Percentiles rank a stretch among this genome's conserved stretches.
phyloP scores from a whole-genome alignment of 1,140 invertebrate species.

The Hypothenemus hampei region DNA sequence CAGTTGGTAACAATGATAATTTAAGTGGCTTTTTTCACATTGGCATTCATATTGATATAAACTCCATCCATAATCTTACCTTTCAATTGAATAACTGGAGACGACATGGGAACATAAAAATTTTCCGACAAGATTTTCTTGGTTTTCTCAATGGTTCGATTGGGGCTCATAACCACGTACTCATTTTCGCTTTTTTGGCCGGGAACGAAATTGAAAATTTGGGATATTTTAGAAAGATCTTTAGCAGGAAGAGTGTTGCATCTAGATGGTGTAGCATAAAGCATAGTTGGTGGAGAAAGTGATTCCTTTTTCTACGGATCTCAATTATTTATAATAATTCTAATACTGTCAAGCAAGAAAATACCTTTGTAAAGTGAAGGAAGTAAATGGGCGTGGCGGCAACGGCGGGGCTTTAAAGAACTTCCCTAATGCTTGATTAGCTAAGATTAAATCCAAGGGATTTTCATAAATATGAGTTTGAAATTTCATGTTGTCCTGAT shows the following conservation, averaged over 20 bases:
- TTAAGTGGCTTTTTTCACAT: conserved; percentile 15
- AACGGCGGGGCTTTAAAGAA: conserved; percentile 37
- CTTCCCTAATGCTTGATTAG: conserved; percentile 22
- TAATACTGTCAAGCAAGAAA: too few species aligned
- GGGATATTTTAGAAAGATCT: conserved; percentile 35
- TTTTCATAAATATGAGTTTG: conserved; percentile 38
- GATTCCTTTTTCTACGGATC: too few species aligned
- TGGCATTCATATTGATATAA: conserved; percentile 39
- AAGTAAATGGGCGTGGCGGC: conserved; percentile 26
- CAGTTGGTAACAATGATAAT: too few species aligned
- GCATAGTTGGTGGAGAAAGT: too few species aligned
- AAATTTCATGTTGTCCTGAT: conserved; percentile 8
- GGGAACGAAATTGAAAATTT: conserved; percentile 28
- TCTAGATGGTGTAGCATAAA: too few species aligned
- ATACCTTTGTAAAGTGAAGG: conserved; percentile 15
- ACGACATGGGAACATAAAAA: conserved; percentile 39
- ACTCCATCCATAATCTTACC: conserved; percentile 34
- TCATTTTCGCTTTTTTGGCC: conserved; percentile 13
- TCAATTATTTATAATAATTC: too few species aligned
- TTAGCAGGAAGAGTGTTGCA: conserved; percentile 39
- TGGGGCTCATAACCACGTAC: conserved; percentile 40
- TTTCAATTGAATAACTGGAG: conserved; percentile 31
- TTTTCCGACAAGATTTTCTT: conserved; percentile 28
- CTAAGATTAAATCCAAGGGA: conserved; percentile 36
- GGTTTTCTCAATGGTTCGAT: conserved; percentile 17